A percentile compares a stretch with the other conserved stretches of the same genome.
Conservation (phyloP, 2,113 vertebrate genomes). For the Ailurus styani region DNA sequence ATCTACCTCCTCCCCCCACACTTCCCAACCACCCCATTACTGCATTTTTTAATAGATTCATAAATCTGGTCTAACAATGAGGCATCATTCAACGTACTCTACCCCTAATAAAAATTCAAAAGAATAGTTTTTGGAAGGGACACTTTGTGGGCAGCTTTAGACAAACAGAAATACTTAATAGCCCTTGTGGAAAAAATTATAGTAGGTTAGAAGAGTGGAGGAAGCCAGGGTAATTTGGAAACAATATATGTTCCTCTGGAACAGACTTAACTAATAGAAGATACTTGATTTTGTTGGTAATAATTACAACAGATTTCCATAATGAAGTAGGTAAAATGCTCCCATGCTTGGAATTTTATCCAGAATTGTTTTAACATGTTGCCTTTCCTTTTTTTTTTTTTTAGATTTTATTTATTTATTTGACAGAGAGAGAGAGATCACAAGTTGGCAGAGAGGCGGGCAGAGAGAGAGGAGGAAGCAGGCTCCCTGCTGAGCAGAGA, state of each 20-base stretch:
- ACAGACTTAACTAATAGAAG: constrained; percentile 53
- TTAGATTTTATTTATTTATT: too few species aligned
- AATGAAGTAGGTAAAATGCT: constrained; percentile 43
- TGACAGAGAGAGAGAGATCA: too few species aligned
- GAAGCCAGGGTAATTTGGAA: constrained; percentile 57
- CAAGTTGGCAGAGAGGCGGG: too few species aligned
- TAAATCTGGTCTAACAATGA: constrained; percentile 4
- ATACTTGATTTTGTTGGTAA: constrained; percentile 44
- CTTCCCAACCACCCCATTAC: neutral
- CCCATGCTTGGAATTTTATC: constrained; percentile 17
- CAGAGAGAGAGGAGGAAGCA: too few species aligned
- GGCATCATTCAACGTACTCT: constrained; percentile 9
- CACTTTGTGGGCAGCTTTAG: constrained; percentile 10
- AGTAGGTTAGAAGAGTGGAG: constrained; percentile 39
- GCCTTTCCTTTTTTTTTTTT: constrained; percentile 43
- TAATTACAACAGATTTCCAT: constrained; percentile 51
- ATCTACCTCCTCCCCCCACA: neutral
- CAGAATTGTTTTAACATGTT: constrained; percentile 40
- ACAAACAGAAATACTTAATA: constrained; percentile 59
- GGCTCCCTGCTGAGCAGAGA: too few species aligned
- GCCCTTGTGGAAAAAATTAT: constrained; percentile 49
- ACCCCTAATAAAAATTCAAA: neutral
- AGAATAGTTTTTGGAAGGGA: constrained; percentile 14
- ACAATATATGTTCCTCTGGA: constrained; percentile 46
- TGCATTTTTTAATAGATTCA: constrained; percentile 30